These are phyloP conservation scores for Balaeniceps rex DNA, from an alignment of 2,113 vertebrate genomes.

Conservation along the genomic window DNA sequence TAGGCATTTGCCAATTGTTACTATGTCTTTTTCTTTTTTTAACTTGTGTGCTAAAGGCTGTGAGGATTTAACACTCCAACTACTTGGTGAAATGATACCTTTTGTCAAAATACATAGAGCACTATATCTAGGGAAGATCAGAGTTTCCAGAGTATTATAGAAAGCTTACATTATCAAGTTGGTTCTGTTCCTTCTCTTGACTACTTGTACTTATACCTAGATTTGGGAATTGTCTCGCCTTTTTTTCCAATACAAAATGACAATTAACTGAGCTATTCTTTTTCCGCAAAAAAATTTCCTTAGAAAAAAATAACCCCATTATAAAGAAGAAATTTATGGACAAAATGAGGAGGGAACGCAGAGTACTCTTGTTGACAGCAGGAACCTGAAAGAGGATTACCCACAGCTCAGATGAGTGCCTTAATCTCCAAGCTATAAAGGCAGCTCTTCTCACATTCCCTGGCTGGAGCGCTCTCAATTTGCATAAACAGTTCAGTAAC, in stretches of 20 bases:
- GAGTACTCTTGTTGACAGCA: not conserved
- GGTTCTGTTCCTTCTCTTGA: not conserved
- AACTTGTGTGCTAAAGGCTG: not conserved
- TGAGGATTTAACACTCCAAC: conserved; percentile 17
- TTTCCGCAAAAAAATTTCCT: not conserved
- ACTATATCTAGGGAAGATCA: not conserved
- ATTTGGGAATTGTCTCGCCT: not conserved
- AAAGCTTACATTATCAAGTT: not conserved
- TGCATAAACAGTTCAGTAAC: conserved; percentile 42
- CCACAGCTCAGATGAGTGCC: not conserved
- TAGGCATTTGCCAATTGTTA: conserved; percentile 45
- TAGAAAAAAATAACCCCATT: not conserved
- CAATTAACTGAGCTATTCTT: not conserved
- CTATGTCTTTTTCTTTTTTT: not conserved
- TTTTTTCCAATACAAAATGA: not conserved
- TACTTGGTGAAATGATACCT: not conserved
- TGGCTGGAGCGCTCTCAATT: not conserved
- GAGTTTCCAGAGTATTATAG: not conserved
- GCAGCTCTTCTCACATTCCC: not conserved
- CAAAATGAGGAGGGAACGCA: not conserved
- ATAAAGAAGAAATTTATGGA: not conserved
- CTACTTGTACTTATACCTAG: not conserved
- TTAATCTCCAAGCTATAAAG: conserved; percentile 19
- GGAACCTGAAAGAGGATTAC: not conserved
- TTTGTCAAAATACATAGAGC: not conserved